These are phyloP conservation scores for Urophycis tenuis DNA, from an alignment of 2,797 vertebrate species.

Conservation along the genomic window DNA sequence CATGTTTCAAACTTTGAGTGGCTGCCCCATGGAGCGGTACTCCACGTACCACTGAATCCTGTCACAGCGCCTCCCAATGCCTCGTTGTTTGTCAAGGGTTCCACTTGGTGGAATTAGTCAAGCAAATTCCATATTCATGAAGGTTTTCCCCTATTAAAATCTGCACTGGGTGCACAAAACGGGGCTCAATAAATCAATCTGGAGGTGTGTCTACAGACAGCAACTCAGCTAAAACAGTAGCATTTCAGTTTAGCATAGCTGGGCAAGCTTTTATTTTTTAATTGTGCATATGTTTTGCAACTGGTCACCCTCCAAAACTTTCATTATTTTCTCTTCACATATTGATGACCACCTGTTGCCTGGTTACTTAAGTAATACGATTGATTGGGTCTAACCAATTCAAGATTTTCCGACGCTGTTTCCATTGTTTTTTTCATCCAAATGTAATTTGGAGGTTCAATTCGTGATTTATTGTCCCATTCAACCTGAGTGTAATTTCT, in stretches of 20 bases:
- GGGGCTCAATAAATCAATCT: slow-evolving; percentile 44
- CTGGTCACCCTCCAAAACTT: neutral
- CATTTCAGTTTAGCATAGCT: slow-evolving; percentile 37
- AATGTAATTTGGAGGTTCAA: neutral
- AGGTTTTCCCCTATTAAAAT: slow-evolving; percentile 23
- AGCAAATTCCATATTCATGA: slow-evolving; percentile 2
- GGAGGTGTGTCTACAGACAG: slow-evolving; percentile 22
- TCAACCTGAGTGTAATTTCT: neutral
- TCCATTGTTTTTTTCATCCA: neutral
- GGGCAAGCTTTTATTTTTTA: slow-evolving; percentile 2
- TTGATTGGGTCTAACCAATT: too few relatives aligned
- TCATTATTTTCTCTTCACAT: neutral
- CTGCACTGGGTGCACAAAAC: slow-evolving; percentile 44
- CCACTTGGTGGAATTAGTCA: neutral
- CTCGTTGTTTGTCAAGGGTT: neutral
- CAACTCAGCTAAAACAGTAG: slow-evolving; percentile 49
- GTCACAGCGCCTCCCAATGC: neutral
- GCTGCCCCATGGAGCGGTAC: neutral
- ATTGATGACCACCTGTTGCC: neutral
- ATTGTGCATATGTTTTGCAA: neutral
- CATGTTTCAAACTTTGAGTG: neutral
- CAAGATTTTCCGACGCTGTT: too few relatives aligned
- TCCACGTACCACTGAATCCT: neutral
- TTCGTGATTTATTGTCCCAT: neutral
- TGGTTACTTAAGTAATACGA: neutral